Evolutionary conservation across 2,888 invertebrate species (phyloP), one percentile per base, ranked within the genome.

Genomic region (Charanyca ferruginea): DNA sequence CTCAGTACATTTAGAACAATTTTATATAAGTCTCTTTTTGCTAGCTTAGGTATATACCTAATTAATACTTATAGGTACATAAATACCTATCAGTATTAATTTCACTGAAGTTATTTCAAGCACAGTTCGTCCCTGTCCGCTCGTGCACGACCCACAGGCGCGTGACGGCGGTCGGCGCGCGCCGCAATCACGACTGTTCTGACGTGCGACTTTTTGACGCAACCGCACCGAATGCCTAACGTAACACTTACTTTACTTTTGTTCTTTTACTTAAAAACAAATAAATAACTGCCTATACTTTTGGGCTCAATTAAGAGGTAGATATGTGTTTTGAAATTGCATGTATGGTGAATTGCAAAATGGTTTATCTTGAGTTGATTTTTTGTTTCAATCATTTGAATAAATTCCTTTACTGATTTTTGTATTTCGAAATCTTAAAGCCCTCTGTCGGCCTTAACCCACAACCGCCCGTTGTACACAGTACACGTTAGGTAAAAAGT

Each of bases 81-180:
- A n/a, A n/a, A n/a, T n/a, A n/a, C n/a, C n/a, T n/a, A 16, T n/a
- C 6, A 11, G 32, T 44, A 13, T 23, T 57, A 11, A 76, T 76
- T 70, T 44, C 32, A 0, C 2, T 1, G 1, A 28, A 67, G 61
- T 57, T 53, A 59, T 44, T 41, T 4, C 9, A 28, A 16, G 49
- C 82, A 48, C 11, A 91, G 77, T 93, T 79, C 92, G 87, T 71
- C 86, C 84, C 93, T 72, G 74, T 18, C 0, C 75, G 86, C 91
- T 94, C 94, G 94, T 94, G 94, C 93, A 92, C 90, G 81, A 88
- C 81, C 87, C 91, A 86, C 89, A 87, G 84, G 91, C 94, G 93
- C 94, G 94, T 95, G 95, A 94, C 94, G 93, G 87, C 88, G 87
- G 87, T 86, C 84, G 85, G 91, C 94, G 92, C 94, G 93, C 91